phyloP scores from a whole-genome alignment of 2,113 vertebrate genomes.

The Gymnarchus niloticus region DNA sequence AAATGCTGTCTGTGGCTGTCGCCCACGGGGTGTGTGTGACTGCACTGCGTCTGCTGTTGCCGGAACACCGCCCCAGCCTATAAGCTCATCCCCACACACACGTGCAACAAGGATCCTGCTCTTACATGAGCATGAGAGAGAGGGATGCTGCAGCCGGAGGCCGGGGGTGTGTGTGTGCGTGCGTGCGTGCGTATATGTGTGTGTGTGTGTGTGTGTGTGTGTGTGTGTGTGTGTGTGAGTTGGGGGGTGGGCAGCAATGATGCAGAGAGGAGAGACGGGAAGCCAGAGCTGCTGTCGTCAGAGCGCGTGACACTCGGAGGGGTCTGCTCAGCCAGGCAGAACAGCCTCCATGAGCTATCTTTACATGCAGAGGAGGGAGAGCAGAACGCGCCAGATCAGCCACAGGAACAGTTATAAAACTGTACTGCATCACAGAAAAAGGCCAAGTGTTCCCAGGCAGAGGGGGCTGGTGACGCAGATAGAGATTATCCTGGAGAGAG shows the following conservation, averaged over 20 bases:
- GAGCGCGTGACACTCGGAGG: slow-evolving; percentile 39
- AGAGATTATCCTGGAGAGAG: slow-evolving; percentile 18
- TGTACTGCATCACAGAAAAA: slow-evolving; percentile 33
- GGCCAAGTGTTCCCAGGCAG: slow-evolving; percentile 22
- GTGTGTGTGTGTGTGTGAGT: background rate
- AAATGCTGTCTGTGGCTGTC: background rate
- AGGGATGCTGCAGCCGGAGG: background rate
- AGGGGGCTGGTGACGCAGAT: slow-evolving; percentile 38
- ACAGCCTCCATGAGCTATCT: background rate
- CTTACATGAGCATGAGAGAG: background rate
- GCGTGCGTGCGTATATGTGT: too few species aligned
- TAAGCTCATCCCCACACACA: background rate
- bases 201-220: background rate
- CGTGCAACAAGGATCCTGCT: background rate
- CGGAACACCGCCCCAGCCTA: background rate
- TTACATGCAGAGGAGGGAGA: slow-evolving; percentile 24
- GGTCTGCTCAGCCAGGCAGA: background rate
- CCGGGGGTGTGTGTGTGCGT: too few species aligned
- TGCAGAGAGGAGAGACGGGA: slow-evolving; percentile 20
- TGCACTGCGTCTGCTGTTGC: background rate
- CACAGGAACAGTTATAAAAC: slow-evolving; percentile 35
- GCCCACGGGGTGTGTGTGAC: background rate
- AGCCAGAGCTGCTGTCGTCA: slow-evolving; percentile 38
- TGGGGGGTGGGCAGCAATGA: slow-evolving; percentile 13
- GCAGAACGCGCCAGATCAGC: background rate